phyloP scores from a whole-genome alignment of 2,113 vertebrate species.

The Psilopsiagon aymara region DNA sequence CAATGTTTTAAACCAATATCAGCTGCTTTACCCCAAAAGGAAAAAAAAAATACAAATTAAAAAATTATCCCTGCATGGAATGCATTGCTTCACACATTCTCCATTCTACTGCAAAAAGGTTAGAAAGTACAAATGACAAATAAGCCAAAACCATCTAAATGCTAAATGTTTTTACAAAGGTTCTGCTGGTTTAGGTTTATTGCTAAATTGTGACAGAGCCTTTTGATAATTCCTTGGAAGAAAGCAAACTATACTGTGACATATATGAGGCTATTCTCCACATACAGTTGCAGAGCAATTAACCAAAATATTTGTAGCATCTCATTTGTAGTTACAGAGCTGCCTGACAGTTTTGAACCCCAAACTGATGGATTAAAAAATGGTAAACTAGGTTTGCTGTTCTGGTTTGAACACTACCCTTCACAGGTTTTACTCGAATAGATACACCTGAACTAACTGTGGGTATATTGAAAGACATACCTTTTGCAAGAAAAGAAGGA shows the following conservation, averaged over 20 bases:
- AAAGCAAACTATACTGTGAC: neutral
- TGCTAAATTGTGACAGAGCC: neutral
- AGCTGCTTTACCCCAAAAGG: neutral
- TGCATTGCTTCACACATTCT: neutral
- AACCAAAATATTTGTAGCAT: neutral
- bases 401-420: neutral
- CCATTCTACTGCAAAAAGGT: neutral
- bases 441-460: neutral
- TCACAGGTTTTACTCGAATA: neutral
- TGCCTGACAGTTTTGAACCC: neutral
- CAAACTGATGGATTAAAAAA: neutral
- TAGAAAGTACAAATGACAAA: neutral
- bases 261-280: neutral
- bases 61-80: neutral
- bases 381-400: neutral
- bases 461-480: neutral
- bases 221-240: neutral
- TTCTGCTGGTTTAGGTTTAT: neutral
- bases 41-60: neutral
- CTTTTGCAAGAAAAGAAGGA: neutral
- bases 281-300: neutral
- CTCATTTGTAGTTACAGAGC: neutral
- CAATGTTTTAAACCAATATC: conserved; percentile 32
- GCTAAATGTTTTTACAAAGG: neutral
- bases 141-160: neutral